These are phyloP conservation scores for Drosophila rubida DNA, from an alignment of 2,888 invertebrate species.

Conservation along the genomic window DNA sequence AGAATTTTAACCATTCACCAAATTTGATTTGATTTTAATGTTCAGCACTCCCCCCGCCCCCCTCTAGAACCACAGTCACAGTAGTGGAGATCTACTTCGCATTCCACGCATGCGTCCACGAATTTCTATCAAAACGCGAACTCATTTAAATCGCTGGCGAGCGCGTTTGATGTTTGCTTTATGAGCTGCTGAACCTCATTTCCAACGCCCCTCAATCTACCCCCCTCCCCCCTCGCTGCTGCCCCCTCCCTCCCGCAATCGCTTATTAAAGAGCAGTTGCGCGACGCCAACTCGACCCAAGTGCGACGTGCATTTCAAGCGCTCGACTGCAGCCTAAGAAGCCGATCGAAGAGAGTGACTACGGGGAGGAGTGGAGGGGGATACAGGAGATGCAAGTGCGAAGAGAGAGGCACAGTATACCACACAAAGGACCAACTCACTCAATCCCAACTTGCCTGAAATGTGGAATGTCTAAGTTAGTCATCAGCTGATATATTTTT, in stretches of 20 bases:
- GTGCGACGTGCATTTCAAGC: slow-evolving; percentile 33
- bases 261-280: slow-evolving; percentile 37
- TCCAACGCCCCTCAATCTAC: slow-evolving; percentile 19
- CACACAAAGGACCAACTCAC: too few species aligned
- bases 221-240: not conserved
- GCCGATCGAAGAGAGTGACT: slow-evolving; percentile 29
- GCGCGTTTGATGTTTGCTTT: slow-evolving; percentile 73
- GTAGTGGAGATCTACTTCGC: slow-evolving; percentile 46
- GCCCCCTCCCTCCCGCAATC: not conserved
- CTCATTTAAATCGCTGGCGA: slow-evolving; percentile 71
- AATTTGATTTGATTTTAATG: slow-evolving; percentile 76
- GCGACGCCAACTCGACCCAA: slow-evolving; percentile 13
- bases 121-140: slow-evolving; percentile 73
- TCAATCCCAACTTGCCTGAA: too few species aligned
- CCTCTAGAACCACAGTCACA: too few species aligned
- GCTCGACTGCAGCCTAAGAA: slow-evolving; percentile 8
- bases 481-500: too few species aligned
- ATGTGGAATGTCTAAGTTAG: too few species aligned
- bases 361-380: not conserved
- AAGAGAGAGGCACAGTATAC: too few species aligned
- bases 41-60: slow-evolving; percentile 63
- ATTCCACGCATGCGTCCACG: slow-evolving; percentile 54
- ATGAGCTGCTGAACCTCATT: slow-evolving; percentile 59
- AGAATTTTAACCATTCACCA: slow-evolving; percentile 65
- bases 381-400: too few species aligned